phyloP scores from a whole-genome alignment of 2,797 vertebrate species.

The Galaxias olidus region DNA sequence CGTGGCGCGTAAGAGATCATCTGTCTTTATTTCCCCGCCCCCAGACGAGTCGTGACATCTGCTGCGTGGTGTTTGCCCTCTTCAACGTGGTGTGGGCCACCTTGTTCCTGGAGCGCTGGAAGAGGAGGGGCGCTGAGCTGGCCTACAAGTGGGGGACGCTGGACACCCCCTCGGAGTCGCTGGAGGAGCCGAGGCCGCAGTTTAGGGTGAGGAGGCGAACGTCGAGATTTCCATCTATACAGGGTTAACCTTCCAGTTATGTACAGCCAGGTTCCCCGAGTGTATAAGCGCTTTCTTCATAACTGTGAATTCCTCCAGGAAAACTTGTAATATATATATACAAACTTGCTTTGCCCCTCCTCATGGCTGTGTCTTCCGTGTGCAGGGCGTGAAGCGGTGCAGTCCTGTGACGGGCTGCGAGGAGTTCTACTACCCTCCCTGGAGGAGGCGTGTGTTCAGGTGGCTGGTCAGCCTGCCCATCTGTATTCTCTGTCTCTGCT shows the following conservation, averaged over 20 bases:
- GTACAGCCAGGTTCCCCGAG: too few species aligned
- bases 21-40: not conserved
- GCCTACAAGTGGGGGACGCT: slow-evolving; percentile 97
- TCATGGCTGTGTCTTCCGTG: not conserved
- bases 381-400: slow-evolving; percentile 89
- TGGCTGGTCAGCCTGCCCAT: slow-evolving; percentile 92
- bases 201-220: slow-evolving; percentile 84
- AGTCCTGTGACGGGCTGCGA: slow-evolving; percentile 91
- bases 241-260: not conserved
- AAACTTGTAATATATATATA: too few species aligned
- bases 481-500: slow-evolving; percentile 88
- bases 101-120: slow-evolving; percentile 95
- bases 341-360: too few species aligned
- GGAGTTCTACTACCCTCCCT: slow-evolving; percentile 94
- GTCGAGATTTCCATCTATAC: not conserved
- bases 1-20: too few species aligned
- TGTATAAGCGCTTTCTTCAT: too few species aligned
- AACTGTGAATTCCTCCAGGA: not conserved
- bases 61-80: slow-evolving; percentile 93
- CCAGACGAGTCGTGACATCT: slow-evolving; percentile 95
- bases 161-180: slow-evolving; percentile 85
- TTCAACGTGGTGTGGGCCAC: slow-evolving; percentile 98
- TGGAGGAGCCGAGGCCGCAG: slow-evolving; percentile 93
- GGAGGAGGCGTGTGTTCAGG: slow-evolving; percentile 92
- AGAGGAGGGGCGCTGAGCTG: slow-evolving; percentile 90